These are phyloP conservation scores for Leucophora obtusa DNA, from an alignment of 2,888 invertebrate species.

Conservation along the genomic window DNA sequence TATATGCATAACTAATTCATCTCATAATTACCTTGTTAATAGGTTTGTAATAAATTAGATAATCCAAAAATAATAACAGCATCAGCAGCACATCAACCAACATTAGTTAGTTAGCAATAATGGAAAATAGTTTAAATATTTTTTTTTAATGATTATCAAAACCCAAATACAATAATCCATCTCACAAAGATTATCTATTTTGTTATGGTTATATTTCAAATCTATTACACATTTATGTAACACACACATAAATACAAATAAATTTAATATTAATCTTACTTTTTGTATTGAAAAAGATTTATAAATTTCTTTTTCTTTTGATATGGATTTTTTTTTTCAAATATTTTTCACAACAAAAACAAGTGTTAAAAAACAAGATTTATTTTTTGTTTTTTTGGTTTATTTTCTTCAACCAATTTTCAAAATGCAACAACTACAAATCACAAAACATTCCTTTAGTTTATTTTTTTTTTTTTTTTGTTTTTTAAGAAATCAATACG, in stretches of 20 bases:
- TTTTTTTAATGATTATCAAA: conserved; percentile 7
- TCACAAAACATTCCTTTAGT: conserved; percentile 23
- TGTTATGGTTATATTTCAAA: conserved; percentile 19
- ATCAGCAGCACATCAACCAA: conserved; percentile 8
- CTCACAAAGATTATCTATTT: conserved; percentile 22
- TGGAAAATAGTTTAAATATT: conserved; percentile 26
- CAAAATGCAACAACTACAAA: not conserved
- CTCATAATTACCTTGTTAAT: conserved; percentile 43
- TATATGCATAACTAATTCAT: not conserved
- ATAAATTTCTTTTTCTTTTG: conserved; percentile 12
- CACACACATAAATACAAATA: conserved; percentile 24
- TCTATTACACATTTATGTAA: conserved; percentile 56
- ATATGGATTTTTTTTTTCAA: conserved; percentile 7
- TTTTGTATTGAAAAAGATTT: conserved; percentile 5
- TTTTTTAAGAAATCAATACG: not conserved
- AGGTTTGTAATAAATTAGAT: conserved; percentile 34
- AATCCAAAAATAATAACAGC: conserved; percentile 40
- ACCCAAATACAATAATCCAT: conserved; percentile 1
- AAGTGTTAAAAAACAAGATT: conserved; percentile 31
- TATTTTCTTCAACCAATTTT: not conserved
- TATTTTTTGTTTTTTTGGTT: conserved; percentile 18
- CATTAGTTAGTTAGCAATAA: not conserved
- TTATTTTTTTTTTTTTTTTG: not conserved
- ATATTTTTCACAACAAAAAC: conserved; percentile 22
- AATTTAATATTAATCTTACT: not conserved